Conservation (phyloP, 1,140 invertebrate genomes). For the Phenacoccus solenopsis region DNA sequence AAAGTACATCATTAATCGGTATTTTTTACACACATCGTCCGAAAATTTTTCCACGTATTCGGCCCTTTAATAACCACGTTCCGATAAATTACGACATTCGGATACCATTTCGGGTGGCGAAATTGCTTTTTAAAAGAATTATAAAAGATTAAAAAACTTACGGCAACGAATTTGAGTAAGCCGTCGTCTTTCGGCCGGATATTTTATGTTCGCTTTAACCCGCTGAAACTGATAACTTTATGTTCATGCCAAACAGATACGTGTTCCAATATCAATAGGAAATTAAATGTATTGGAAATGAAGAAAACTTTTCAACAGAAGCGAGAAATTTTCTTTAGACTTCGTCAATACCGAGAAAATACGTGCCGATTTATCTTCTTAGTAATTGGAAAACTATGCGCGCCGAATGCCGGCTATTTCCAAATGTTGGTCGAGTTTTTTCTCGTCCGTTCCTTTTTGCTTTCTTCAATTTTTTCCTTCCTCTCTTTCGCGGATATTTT, state of each 20-base stretch:
- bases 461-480: no score
- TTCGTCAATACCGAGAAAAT: background rate
- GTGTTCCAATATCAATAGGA: conserved; percentile 1
- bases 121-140: background rate
- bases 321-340: background rate
- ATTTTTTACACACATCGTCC: background rate
- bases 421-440: background rate
- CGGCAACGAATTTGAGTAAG: background rate
- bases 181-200: no score
- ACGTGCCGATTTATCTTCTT: background rate
- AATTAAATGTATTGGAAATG: conserved; percentile 3
- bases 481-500: background rate
- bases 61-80: background rate
- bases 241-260: conserved; percentile 1
- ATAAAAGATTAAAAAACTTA: background rate
- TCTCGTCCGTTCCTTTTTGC: background rate
- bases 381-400: conserved; percentile 1
- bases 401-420: background rate
- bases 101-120: background rate
- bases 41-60: no score
- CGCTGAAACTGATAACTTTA: background rate
- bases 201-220: no score
- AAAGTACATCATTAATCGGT: background rate
- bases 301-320: background rate
- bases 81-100: background rate